Evolutionary conservation across 2,113 vertebrate species (phyloP).

Genomic region (Sprattus sprattus): DNA sequence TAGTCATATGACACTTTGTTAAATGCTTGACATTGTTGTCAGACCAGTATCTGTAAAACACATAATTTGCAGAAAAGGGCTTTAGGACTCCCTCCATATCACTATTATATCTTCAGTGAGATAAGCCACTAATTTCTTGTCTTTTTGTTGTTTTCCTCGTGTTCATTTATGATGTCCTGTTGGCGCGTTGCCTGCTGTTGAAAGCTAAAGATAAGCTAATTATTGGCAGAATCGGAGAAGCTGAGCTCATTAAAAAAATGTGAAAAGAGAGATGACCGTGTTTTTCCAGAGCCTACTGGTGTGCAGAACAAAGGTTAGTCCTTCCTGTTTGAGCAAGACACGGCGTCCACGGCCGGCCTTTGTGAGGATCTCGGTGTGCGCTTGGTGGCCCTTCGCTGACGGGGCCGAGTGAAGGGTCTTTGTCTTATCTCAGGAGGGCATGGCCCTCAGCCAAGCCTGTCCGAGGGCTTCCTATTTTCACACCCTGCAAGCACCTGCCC

Average conservation of each 20-base stretch:
- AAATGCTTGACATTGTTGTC: not conserved
- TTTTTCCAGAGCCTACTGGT: constrained; percentile 60
- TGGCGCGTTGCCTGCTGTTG: constrained; percentile 26
- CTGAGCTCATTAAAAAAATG: constrained; percentile 40
- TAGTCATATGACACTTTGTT: not conserved
- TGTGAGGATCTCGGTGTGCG: constrained; percentile 58
- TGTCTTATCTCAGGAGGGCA: constrained; percentile 72
- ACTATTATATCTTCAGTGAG: not conserved
- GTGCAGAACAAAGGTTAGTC: constrained; percentile 60
- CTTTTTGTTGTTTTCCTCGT: not conserved
- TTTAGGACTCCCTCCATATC: not conserved
- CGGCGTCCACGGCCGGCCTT: constrained; percentile 43
- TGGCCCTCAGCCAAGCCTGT: constrained; percentile 69
- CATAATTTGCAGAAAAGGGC: not conserved
- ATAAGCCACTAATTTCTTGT: not conserved
- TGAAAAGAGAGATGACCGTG: constrained; percentile 58
- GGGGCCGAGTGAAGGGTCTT: constrained; percentile 59
- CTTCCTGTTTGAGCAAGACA: constrained; percentile 57
- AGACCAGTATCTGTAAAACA: not conserved
- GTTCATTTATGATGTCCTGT: not conserved
- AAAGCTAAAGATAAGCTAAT: constrained; percentile 44
- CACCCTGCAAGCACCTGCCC: constrained; percentile 69
- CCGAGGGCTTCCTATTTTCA: constrained; percentile 73
- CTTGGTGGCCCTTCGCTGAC: constrained; percentile 53
- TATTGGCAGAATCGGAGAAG: constrained; percentile 37